phyloP scores from a whole-genome alignment of 2,113 vertebrate species.

The Megaptera novaeangliae region DNA sequence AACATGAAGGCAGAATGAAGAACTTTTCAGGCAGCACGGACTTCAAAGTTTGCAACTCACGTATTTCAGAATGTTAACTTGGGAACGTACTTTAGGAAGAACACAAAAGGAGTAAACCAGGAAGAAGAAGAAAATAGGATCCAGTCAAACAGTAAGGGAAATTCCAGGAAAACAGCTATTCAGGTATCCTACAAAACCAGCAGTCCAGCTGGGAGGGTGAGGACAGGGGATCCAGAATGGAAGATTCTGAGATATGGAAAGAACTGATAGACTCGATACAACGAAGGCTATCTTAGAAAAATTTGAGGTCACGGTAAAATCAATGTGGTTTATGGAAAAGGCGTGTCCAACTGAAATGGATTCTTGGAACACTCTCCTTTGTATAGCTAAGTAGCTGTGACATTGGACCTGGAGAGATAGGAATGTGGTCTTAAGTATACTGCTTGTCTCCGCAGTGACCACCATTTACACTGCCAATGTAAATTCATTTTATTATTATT shows the following conservation, averaged over 20 bases:
- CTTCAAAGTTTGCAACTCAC: neutral
- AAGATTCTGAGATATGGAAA: neutral
- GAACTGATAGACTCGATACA: neutral
- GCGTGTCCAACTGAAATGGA: neutral
- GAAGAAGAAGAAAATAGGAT: neutral
- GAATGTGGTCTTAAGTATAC: neutral
- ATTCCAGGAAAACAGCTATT: neutral
- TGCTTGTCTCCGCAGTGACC: neutral
- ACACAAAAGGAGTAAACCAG: neutral
- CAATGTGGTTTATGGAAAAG: neutral
- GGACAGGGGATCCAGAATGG: neutral
- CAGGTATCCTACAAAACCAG: neutral
- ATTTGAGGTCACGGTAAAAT: neutral
- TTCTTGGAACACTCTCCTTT: neutral
- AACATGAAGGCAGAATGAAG: neutral
- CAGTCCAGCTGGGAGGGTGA: neutral
- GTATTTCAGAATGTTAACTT: neutral
- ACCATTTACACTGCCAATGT: neutral
- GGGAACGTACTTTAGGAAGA: neutral
- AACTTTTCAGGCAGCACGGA: neutral
- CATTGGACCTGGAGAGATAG: neutral
- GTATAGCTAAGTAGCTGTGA: neutral
- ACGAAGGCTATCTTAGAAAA: neutral
- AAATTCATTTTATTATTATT: neutral
- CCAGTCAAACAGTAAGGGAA: neutral